Base-by-base conservation (phyloP, 23 tunicate genomes). In the Botrylloides violaceus region DNA sequence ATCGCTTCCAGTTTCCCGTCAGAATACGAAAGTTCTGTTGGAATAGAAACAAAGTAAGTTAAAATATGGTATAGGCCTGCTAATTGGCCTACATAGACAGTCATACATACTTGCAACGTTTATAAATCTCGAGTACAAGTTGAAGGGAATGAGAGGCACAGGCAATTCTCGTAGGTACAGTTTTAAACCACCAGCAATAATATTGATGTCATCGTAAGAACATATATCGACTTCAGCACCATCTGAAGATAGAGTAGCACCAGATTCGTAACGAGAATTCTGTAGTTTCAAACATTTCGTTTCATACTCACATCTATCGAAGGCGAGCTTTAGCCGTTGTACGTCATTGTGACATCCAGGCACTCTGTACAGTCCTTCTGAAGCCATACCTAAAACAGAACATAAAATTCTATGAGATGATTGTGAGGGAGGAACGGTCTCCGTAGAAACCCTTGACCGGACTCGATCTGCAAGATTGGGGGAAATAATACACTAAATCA, bases 101-200 rank as follows among this genome's bases (percentile, higher is more conserved):
- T 28, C 38, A 33, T 18, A 70, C 96, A 77, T 73, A 88, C 96
- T 88, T 26, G 88, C 88, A 26, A 93, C 98, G 77, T 92, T 92
- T 26, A 84, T 80, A 39, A 92, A 84, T 59, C 98, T 64, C 24
- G 98, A 80, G 64, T 84, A 84, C 0, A 92, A 43, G 43, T 79
- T 70, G 49, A 75, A 84, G 0, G 92, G 92, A 36, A 92, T 64
- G 0, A 92, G 63, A 2, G 98, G 92, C 12, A 76, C 83, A 2
- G 98, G 98, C 1, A 92, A 65, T 37, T 92, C 92, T 4, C 98
- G 82, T 22, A 92, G 75, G 59, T 92, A 92, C 27, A 80, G 47
- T 49, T 92, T 92, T 36, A 92, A 48, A 18, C 66, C 83, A 2
- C 92, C 92, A 19, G 93, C 93, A 6, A 92, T 36, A 12, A 83